A percentile compares a stretch with the other conserved stretches of the same genome.
Evolutionary conservation across 2,797 vertebrate genomes (phyloP).

Genomic region (Epinephelus awoara): DNA sequence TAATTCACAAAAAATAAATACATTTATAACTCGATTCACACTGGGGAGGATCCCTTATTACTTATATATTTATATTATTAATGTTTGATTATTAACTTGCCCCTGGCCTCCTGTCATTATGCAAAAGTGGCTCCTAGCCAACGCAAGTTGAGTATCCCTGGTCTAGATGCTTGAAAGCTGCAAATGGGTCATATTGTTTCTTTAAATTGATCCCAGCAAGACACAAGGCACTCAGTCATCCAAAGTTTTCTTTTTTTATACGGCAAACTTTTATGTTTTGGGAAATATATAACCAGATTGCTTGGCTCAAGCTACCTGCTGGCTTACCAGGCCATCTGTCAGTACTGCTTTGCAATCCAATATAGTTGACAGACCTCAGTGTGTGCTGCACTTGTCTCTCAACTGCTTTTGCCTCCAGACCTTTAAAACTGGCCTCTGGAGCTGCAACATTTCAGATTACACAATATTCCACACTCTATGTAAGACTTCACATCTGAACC

Average conservation of each 20-base stretch:
- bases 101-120: no score
- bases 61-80: no score
- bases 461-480: not conserved
- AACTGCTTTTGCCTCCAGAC: constrained; percentile 21
- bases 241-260: constrained; percentile 20
- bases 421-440: constrained; percentile 8
- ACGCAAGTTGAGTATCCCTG: not conserved
- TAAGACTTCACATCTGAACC: constrained; percentile 3
- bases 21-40: no score
- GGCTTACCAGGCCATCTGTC: constrained; percentile 61
- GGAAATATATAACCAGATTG: constrained; percentile 45
- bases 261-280: constrained; percentile 18
- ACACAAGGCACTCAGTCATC: not conserved
- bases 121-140: no score
- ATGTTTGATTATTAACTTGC: no score
- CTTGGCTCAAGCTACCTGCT: constrained; percentile 56
- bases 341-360: constrained; percentile 40
- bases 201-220: not conserved
- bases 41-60: no score
- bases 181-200: not conserved
- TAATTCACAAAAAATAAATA: no score
- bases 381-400: constrained; percentile 14
- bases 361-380: constrained; percentile 26
- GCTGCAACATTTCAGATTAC: not conserved
- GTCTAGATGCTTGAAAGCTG: not conserved